Conservation (phyloP, 2,797 vertebrate species). For the Holocentrus rufus region DNA sequence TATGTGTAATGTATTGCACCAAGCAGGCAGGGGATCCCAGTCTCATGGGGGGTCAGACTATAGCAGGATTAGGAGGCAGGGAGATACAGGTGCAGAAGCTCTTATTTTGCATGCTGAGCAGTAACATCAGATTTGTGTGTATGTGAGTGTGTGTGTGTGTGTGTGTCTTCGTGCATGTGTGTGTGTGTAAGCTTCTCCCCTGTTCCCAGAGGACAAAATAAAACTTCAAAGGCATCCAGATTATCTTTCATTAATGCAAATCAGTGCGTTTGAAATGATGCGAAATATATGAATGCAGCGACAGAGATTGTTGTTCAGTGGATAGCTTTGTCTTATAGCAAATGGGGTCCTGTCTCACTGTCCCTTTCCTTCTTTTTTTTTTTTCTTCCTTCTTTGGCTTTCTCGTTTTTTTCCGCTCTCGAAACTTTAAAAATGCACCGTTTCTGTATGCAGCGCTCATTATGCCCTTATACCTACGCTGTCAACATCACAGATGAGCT, state of each 20-base stretch:
- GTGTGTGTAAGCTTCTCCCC: slow-evolving; percentile 30
- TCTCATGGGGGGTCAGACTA: slow-evolving; percentile 59
- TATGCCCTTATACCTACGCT: slow-evolving; percentile 44
- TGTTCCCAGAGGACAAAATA: slow-evolving; percentile 69
- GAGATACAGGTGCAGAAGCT: slow-evolving; percentile 59
- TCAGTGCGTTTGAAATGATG: slow-evolving; percentile 65
- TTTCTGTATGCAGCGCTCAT: slow-evolving; percentile 34
- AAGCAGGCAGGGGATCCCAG: slow-evolving; percentile 47
- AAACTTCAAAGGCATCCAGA: slow-evolving; percentile 74
- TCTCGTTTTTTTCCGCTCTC: neutral
- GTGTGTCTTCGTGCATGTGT: neutral
- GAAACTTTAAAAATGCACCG: slow-evolving; percentile 33
- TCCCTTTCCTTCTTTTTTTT: neutral
- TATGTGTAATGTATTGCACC: slow-evolving; percentile 43
- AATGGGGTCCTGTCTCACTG: slow-evolving; percentile 25
- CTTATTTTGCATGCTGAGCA: slow-evolving; percentile 62
- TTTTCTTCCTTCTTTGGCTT: neutral
- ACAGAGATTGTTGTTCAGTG: slow-evolving; percentile 49
- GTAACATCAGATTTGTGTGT: slow-evolving; percentile 54
- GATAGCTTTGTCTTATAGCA: slow-evolving; percentile 35
- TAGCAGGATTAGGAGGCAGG: slow-evolving; percentile 60
- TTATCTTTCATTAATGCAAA: slow-evolving; percentile 78
- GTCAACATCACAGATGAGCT: slow-evolving; percentile 62
- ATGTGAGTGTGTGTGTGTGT: slow-evolving; percentile 13
- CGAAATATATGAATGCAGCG: slow-evolving; percentile 61